Base-by-base conservation (phyloP, 64 coral and sea anemone genomes). In the Pachyseris speciosa region DNA sequence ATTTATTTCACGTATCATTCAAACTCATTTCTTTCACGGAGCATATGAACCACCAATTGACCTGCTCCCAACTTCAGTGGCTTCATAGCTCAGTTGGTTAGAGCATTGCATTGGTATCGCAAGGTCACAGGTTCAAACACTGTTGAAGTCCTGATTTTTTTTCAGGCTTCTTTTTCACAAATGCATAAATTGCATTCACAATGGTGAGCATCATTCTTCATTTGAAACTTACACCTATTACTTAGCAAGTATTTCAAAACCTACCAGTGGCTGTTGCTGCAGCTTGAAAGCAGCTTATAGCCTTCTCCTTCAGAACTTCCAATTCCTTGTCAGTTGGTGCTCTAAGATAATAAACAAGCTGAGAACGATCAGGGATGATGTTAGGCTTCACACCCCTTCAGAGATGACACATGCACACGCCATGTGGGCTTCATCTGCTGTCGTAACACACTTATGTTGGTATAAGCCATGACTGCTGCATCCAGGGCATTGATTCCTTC, bases 351-450 rank as follows among this genome's bases (percentile, higher is more conserved):
- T 84, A 98, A 34, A 79, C 8, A 43, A 98, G 84, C 60, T 88
- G 55, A 38, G 92, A 39, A 39, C 36, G 84, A 32, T 98, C 96
- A 22, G 92, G 96, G 58, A 98, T 94, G 28, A 92, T 94, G 43
- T 87, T 94, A 13, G 95, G 86, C 51, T 85, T 79, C 7, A 89
- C 64, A 33, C 95, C 95, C 89, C 94, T 64, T 96, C 75, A 84
- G 59, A 42, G 28, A 96, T 83, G 38, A 96, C 86, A 42, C 89
- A 92, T 96, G 94, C 13, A 96, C 67, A 15, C 94, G 36, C 94
- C 94, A 96, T 64, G 94, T 84, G 38, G 94, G 89, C 50, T 96
- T 96, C 89, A 96, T 96, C 48, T 96, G 94, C 39, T 96, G 94
- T 37, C 94, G 51, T 59, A 96, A 64, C 25, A 73, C 49, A 44